phyloP scores from a whole-genome alignment of 1,140 invertebrate genomes.

The Contarinia nasturtii region DNA sequence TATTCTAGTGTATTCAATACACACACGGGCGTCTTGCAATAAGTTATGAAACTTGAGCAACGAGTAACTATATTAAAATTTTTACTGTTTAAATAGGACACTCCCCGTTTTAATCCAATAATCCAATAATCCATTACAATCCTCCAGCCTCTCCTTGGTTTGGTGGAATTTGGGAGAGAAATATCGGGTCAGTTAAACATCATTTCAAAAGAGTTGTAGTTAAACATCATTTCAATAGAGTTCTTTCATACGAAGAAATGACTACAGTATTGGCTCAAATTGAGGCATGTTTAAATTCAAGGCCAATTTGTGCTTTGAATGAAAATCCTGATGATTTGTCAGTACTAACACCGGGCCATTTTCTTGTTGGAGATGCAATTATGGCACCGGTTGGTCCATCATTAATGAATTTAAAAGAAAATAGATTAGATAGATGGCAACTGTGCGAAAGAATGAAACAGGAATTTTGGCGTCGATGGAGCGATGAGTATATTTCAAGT shows the following conservation, averaged over 20 bases:
- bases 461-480: constrained; percentile 13
- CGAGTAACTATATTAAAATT: no score
- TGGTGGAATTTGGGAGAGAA: constrained; percentile 1
- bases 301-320: constrained; percentile 4
- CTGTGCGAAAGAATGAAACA: constrained; percentile 10
- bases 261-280: constrained; percentile 10
- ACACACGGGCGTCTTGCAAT: no score
- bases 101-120: no score
- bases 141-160: constrained; percentile 1
- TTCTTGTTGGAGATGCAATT: constrained; percentile 6
- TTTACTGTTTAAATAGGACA: no score
- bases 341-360: constrained; percentile 9
- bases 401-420: background rate
- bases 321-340: background rate
- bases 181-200: background rate
- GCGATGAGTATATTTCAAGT: constrained; percentile 11
- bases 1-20: no score
- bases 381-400: constrained; percentile 4
- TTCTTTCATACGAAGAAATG: constrained; percentile 13
- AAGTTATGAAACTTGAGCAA: no score
- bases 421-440: constrained; percentile 8
- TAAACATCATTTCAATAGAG: no score
- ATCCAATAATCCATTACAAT: no score
- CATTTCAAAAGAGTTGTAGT: constrained; percentile 6
- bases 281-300: constrained; percentile 13